Base-by-base conservation (phyloP, 1,140 invertebrate species). In the Zophobas atratus region DNA sequence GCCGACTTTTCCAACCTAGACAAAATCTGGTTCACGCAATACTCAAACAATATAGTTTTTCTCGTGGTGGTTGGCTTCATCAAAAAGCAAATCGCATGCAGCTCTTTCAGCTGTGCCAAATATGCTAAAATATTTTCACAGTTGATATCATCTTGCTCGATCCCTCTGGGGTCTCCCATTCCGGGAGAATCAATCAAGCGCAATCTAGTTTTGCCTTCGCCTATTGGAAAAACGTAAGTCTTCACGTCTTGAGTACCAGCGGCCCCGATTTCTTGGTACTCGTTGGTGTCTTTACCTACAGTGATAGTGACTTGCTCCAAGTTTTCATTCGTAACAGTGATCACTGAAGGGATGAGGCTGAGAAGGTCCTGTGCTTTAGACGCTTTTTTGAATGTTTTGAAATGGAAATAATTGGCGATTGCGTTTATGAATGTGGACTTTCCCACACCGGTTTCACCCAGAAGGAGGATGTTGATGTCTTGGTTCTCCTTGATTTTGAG, bases 381-480 rank as follows among this genome's bases (percentile, higher is more conserved):
- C 0, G 84, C 85, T 39, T 56, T 79, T 38, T 81, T 71, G 46
- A 86, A 80, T 36, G 77, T 63, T 1, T 76, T 46, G 77, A 82
- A 80, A 32, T 81, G 79, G 5, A 85, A 75, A 76, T 86, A 86
- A 70, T 85, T 86, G 4, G 80, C 81, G n/a, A 86, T 75, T 2
- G 85, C 71, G 74, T 86, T 86, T n/a, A 85, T 85, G 55, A 85
- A 84, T 1, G 84, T 85, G 1, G 85, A 86, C 79, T 86, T 86
- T 49, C 85, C 85, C 0, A 82, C 84, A 8, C 85, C 85, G 2
- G 84, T 85, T 75, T 83, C 82, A 6, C 85, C 85, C 6, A 86
- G 67, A 3, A 86, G 70, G 2, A 86, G 74, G 41, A 86, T 84
- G 63, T 86, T 86, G 1, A 84, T 82, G 38, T 84, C 80, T 67